A percentile compares a stretch with the other conserved stretches of the same genome.
These are phyloP conservation scores for Acholoe squamosa DNA, from an alignment of 2,888 invertebrate genomes.

Conservation along the genomic window DNA sequence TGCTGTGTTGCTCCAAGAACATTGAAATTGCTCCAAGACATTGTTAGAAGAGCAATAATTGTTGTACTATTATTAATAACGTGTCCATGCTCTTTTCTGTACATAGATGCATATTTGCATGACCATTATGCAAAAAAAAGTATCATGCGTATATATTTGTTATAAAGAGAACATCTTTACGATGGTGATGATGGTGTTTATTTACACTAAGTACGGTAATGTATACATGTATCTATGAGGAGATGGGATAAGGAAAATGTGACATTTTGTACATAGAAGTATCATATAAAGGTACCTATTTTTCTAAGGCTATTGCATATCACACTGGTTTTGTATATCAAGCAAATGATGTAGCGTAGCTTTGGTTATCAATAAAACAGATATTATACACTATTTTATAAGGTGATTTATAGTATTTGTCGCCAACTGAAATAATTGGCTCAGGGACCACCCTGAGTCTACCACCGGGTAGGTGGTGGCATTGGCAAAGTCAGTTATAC, in stretches of 20 bases:
- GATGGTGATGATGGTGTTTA: no score
- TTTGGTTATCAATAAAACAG: slow-evolving; percentile 41
- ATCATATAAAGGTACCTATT: slow-evolving; percentile 24
- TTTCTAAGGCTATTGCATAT: slow-evolving; percentile 48
- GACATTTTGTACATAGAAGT: slow-evolving; percentile 1
- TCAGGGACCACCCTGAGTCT: no score
- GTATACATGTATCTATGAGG: no score
- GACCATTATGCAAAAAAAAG: not conserved
- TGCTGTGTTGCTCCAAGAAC: no score
- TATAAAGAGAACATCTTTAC: not conserved
- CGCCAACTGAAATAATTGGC: no score
- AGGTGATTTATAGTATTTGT: no score
- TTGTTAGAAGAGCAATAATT: no score
- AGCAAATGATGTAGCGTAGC: slow-evolving; percentile 30
- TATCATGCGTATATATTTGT: slow-evolving; percentile 8
- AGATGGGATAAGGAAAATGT: not conserved
- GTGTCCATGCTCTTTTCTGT: not conserved
- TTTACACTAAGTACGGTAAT: no score
- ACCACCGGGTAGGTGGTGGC: no score
- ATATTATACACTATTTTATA: not conserved
- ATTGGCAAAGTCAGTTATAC: no score
- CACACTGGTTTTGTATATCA: slow-evolving; percentile 42
- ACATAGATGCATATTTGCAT: not conserved
- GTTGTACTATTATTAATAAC: no score
- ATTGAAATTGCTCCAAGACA: no score